These are phyloP conservation scores for Neoitamus cyanurus DNA, from an alignment of 2,888 invertebrate genomes.

Conservation along the genomic window DNA sequence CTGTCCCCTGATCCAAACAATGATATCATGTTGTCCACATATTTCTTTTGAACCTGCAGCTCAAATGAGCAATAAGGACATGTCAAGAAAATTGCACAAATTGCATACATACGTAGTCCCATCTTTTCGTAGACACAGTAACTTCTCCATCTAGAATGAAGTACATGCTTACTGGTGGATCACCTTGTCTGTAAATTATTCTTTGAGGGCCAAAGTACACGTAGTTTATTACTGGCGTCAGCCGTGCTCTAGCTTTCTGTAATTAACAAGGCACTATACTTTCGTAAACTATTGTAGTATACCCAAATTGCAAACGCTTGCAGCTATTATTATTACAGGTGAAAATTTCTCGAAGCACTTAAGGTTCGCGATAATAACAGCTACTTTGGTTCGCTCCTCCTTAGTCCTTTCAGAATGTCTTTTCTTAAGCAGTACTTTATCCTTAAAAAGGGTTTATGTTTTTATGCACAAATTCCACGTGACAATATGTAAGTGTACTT, in stretches of 20 bases:
- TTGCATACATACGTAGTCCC: constrained; percentile 58
- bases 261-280: not conserved
- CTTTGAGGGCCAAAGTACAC: constrained; percentile 72
- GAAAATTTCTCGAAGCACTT: not conserved
- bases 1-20: constrained; percentile 71
- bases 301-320: not conserved
- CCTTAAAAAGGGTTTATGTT: constrained; percentile 11
- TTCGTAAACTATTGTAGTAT: not conserved
- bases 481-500: no score
- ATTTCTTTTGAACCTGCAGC: not conserved
- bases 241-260: constrained; percentile 68
- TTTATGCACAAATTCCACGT: no score
- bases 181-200: constrained; percentile 72
- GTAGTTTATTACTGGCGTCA: constrained; percentile 73
- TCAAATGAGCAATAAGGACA: not conserved
- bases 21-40: constrained; percentile 60
- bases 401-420: not conserved
- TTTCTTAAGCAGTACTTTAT: not conserved
- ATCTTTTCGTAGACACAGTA: constrained; percentile 55
- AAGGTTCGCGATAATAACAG: not conserved
- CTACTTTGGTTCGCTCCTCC: not conserved
- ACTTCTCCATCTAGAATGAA: constrained; percentile 74
- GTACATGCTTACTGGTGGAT: constrained; percentile 72
- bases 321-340: constrained; percentile 5
- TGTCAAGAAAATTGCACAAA: not conserved